Evolutionary conservation across 2,888 invertebrate genomes (phyloP).

Genomic region (Tricholauxania praeusta): DNA sequence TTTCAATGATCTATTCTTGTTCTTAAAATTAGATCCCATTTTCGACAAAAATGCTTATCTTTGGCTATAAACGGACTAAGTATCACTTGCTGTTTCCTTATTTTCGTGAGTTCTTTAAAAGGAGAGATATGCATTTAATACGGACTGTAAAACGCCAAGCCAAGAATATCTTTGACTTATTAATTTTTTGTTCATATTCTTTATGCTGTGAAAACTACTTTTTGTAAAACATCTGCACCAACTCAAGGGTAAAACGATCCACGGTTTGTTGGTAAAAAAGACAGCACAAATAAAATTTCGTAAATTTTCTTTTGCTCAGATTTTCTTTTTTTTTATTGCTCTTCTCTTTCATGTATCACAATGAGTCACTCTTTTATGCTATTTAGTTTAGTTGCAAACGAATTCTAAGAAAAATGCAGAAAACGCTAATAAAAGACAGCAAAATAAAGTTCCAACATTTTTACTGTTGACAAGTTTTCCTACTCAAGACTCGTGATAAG

Average conservation of each 20-base stretch:
- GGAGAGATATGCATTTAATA: too few relatives aligned
- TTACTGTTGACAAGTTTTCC: slow-evolving; percentile 9
- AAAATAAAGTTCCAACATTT: slow-evolving; percentile 3
- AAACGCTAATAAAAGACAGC: not conserved
- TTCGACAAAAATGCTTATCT: too few relatives aligned
- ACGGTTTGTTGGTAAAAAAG: not conserved
- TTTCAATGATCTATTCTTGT: too few relatives aligned
- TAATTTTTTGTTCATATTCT: not conserved
- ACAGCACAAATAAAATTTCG: slow-evolving; percentile 5
- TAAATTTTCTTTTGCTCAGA: not conserved
- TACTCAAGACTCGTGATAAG: not conserved
- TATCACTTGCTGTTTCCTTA: too few relatives aligned
- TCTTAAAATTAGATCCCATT: too few relatives aligned
- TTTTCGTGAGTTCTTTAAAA: too few relatives aligned
- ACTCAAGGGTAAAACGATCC: not conserved
- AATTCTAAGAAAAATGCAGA: not conserved
- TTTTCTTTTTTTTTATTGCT: not conserved
- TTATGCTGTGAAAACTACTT: not conserved
- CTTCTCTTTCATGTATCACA: too few relatives aligned
- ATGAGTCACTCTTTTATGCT: not conserved
- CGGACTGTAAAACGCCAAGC: too few relatives aligned
- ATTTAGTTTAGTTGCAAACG: slow-evolving; percentile 1
- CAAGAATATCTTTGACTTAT: not conserved
- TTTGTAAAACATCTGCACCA: not conserved
- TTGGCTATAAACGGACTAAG: too few relatives aligned